Evolutionary conservation across 2,113 vertebrate species (phyloP), one percentile per base, ranked within the genome.

Genomic region (Collichthys lucidus): DNA sequence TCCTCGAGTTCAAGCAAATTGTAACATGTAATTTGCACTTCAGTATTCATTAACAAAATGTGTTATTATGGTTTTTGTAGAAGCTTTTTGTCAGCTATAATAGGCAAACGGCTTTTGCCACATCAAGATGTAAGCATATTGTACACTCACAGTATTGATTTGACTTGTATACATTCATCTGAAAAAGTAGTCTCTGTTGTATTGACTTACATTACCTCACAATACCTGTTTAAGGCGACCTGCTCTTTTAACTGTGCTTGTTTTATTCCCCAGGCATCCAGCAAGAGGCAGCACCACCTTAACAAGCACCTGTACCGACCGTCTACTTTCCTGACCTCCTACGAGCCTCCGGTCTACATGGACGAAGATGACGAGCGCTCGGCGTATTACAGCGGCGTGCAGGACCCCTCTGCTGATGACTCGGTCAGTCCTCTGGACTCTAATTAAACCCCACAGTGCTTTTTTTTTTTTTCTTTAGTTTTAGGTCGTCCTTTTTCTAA

Each of bases 271-370:
- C 91, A 99, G 98, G 96, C 97, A 85, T 97, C 97, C 90, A 98
- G 92, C 90, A 98, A 98, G 92, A 94, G 97, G 77, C 98, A 99
- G 85, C 98, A 99, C 88, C 97, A 98, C 88, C 96, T 99, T 71
- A 99, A 99, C 95, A 99, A 98, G 92, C 98, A 99, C 95, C 96
- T 99, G 92, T 99, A 99, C 94, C 96, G 97, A 91, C 97, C 97
- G 59, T 99, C 98, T 89, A 99, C 98, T 86, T 99, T 99, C 92
- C 96, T 99, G 95, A 97, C 98, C 67, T 99, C 98, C 52, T 98
- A 99, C 44, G 98, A 99, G 92, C 98, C 98, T 66, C 98, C 98
- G 3, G 98, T 99, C 87, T 99, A 95, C 90, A 99, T 99, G 98
- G 98, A 99, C 60, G 98, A 99, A 42, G 98, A 99, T 2, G 98